Percentiles rank a stretch among this genome's conserved stretches.
These are phyloP conservation scores for Atopsyche davidsoni DNA, from an alignment of 1,140 invertebrate genomes.

Conservation along the genomic window DNA sequence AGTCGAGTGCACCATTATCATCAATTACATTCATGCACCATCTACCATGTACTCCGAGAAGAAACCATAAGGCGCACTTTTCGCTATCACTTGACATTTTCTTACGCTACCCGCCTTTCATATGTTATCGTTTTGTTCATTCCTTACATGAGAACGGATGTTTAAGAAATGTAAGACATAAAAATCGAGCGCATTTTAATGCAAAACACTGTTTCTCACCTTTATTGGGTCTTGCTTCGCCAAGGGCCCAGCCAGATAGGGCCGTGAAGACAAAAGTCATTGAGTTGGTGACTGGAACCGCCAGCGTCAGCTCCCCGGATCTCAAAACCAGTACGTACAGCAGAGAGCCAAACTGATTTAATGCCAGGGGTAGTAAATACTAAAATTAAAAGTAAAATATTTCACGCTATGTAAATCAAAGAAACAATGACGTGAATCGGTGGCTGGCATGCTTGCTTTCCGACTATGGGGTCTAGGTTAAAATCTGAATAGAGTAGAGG, in stretches of 20 bases:
- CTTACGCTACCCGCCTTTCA: too few relatives aligned
- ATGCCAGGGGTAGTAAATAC: constrained; percentile 56
- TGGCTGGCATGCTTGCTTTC: too few relatives aligned
- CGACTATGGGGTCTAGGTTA: too few relatives aligned
- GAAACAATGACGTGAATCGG: too few relatives aligned
- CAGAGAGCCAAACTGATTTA: constrained; percentile 59
- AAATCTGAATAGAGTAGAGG: too few relatives aligned
- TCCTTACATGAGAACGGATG: background rate
- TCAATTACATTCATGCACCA: background rate
- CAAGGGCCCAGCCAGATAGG: constrained; percentile 51
- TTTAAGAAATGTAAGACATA: constrained; percentile 4
- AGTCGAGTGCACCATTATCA: too few relatives aligned
- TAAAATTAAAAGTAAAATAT: constrained; percentile 46
- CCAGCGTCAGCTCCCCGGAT: constrained; percentile 51
- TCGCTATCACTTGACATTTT: background rate
- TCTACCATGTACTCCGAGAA: background rate
- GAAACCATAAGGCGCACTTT: background rate
- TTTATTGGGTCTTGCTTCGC: constrained; percentile 47
- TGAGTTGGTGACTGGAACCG: constrained; percentile 60
- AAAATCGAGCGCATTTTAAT: too few relatives aligned
- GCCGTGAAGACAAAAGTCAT: constrained; percentile 60
- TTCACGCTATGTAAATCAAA: too few relatives aligned
- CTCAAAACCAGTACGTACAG: constrained; percentile 54
- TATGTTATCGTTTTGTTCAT: background rate
- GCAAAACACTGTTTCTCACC: constrained; percentile 36